Base-by-base conservation (phyloP, 2,113 vertebrate species). In the Regulus satrapa region DNA sequence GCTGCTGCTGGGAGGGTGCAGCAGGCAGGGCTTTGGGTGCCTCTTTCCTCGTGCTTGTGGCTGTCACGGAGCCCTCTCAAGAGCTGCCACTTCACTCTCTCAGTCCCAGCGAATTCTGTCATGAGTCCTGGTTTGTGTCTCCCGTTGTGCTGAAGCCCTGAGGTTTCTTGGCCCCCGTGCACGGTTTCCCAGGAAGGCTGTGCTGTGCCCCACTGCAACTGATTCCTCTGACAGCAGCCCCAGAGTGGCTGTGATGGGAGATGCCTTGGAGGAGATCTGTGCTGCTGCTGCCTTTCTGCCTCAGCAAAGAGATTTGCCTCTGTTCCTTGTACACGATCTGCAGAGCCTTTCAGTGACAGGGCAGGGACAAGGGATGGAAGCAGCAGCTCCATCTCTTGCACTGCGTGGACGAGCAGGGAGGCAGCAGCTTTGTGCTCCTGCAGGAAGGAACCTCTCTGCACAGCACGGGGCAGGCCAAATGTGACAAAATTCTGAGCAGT, bases 31-130 rank as follows among this genome's bases (percentile, higher is more conserved):
- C 15, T 6, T 1, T 3, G 23, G 28, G 38, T 26, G 51, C 23
- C 25, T 0, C 0, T 29, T 13, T 32, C 56, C 18, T 13, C 4
- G 2, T 45, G 41, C 12, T 45, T 3, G 61, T n/a, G n/a, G n/a
- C 74, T 77, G 40, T 46, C 64, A 52, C 32, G n/a, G 12, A 36
- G 18, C 23, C 18, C 8, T 16, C 38, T 58, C 61, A n/a, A 21
- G 23, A 88, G 49, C 56, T 64, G 21, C 51, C 41, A 4, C 52
- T 61, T 41, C 32, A 6, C 29, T 36, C 14, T 46, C 61, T 77
- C 52, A 9, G 0, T 31, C 62, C 26, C 49, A 25, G 32, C 28
- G 28, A 29, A 45, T 59, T 63, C 75, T 51, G 6, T 63, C 20
- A 2, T 16, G 28, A 56, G 29, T 51, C 29, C 32, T 36, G 34